Evolutionary conservation across 2,797 vertebrate genomes (phyloP), one percentile per base, ranked within the genome.

Genomic region (Thaleichthys pacificus): DNA sequence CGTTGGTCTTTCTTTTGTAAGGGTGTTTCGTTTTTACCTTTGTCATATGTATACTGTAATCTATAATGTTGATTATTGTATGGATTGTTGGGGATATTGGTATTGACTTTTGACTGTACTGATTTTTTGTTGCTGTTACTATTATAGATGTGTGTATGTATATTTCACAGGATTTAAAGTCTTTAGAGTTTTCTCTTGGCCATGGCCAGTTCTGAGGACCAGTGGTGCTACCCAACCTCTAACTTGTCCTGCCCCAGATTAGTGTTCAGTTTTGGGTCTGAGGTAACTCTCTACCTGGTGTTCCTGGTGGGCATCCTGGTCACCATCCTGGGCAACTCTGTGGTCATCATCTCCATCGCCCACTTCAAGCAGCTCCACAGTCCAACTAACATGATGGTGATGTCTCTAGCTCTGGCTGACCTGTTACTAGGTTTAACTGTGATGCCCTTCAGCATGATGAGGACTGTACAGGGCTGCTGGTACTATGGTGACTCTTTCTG

Each of bases 391-490:
- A 42, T 79, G 22, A 61, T 82, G 15, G 56, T 82, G 38, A 51
- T 79, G 1, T 82, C 80, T 1, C 56, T 82, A 66, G 77, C 80
- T 15, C 9, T 77, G 1, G 75, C 71, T 42, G 75, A 82, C 56
- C 72, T 60, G 51, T 47, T 82, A 19, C 24, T 82, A 5, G 80
- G 80, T 8, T 17, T 30, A 15, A 24, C 73, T 54, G 58, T 82
- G 63, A 79, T 82, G 80, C 80, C 80, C 3, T 79, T 77, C 49
- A 82, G 74, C 14, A 78, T 17, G 77, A 82, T 91, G 14, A 62
- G 85, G 3, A 89, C 88, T 0, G 89, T 91, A 5, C 81, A 88
- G 47, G 89, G 88, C 17, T 93, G 92, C 72, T 93, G 90, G 92
- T 87, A 89, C 68, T 92, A 88, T 62, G 91, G 91, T 28, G 82